These are phyloP conservation scores for Lagocephalus sceleratus DNA, from an alignment of 2,797 vertebrate species.

Conservation along the genomic window DNA sequence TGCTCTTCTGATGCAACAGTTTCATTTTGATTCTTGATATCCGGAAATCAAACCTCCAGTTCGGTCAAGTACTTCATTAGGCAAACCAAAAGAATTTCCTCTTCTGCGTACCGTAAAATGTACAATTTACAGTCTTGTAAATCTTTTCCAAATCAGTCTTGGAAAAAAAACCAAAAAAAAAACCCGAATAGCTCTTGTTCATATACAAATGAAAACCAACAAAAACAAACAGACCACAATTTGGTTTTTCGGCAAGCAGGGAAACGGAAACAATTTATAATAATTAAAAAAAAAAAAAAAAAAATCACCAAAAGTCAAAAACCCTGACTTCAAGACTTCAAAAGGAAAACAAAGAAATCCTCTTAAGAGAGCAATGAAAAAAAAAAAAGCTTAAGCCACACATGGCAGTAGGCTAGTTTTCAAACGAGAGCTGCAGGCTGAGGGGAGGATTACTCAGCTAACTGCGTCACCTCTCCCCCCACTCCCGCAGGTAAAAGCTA, in stretches of 20 bases:
- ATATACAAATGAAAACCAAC: conserved; percentile 72
- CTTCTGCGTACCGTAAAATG: conserved; percentile 69
- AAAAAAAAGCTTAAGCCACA: conserved; percentile 72
- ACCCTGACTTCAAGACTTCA: conserved; percentile 57
- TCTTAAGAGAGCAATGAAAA: conserved; percentile 50
- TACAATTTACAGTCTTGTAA: conserved; percentile 79
- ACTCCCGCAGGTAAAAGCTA: conserved; percentile 40
- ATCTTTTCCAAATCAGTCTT: too few species aligned
- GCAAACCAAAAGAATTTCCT: conserved; percentile 51
- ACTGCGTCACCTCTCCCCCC: conserved; percentile 43
- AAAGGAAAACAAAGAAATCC: conserved; percentile 56
- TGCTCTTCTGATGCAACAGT: conserved; percentile 62
- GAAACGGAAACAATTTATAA: conserved; percentile 3
- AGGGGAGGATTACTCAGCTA: conserved; percentile 65
- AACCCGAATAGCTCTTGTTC: conserved; percentile 32
- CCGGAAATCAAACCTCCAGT: conserved; percentile 56
- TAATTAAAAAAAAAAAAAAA: conserved; percentile 21
- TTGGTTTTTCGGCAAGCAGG: conserved; percentile 76
- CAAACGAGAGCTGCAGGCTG: conserved; percentile 66
- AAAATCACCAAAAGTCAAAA: conserved; percentile 63
- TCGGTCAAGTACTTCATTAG: conserved; percentile 68
- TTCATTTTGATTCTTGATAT: conserved; percentile 59
- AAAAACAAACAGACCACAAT: conserved; percentile 77
- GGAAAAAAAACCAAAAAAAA: conserved; percentile 34
- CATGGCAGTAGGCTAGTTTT: conserved; percentile 68